Base-by-base conservation (phyloP, 1,140 invertebrate species). In the Drosophila equinoxialis region DNA sequence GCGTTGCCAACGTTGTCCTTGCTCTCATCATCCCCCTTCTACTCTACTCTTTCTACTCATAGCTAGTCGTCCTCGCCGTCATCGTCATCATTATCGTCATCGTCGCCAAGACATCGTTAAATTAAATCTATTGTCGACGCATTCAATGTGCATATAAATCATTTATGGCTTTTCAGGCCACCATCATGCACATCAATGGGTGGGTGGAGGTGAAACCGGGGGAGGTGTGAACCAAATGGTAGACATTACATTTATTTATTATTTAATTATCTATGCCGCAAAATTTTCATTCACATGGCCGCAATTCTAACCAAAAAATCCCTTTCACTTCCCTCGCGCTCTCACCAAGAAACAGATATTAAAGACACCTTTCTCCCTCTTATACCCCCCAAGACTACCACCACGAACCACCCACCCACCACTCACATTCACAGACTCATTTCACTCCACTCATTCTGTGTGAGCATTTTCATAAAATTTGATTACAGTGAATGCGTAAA, bases 401-500 rank as follows among this genome's bases (percentile, higher is more conserved):
- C 5, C 30, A 30, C 30, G 6, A 30, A 30, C 20, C 20, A 23
- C 20, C 30, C 67, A 30, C 45, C 20, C 39, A 51, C 64, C 37
- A 45, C 35, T 37, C 14, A 42, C 71, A 35, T 26, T 11, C 39
- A 4, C 59, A 48, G 20, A 63, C 58, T 61, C 41, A 60, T 67
- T 30, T 20, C 37, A 39, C 42, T 45, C 65, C 55, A 62, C 51
- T 59, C 58, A 72, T 54, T 26, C 48, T 65, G 48, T 62, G 62
- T 54, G 59, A 83, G 76, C 72, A 83, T 83, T 83, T 71, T 83
- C 80, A 83, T 83, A 83, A 79, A 82, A 83, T 83, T 83, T 83
- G 81, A 83, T 83, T 83, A 83, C 81, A 83, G 80, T 70, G 80
- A 83, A 83, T 83, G 81, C 81, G 80, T 83, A 83, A 83, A 83